phyloP scores from a whole-genome alignment of 1,140 invertebrate genomes.

The Danaus melanippus region DNA sequence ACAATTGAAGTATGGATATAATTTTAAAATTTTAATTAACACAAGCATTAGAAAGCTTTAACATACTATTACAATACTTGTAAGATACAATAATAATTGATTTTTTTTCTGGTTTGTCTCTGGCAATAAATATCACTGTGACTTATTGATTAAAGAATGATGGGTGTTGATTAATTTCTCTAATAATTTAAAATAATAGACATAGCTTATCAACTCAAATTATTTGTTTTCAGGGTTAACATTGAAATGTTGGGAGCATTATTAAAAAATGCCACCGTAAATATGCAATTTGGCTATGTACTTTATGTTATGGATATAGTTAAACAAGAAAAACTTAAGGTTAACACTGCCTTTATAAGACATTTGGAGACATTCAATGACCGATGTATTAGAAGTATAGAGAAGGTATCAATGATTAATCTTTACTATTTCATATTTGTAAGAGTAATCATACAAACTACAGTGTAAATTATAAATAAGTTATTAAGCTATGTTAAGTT shows the following conservation, averaged over 20 bases:
- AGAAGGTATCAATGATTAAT: constrained; percentile 25
- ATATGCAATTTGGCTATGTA: constrained; percentile 77
- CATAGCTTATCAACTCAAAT: constrained; percentile 4
- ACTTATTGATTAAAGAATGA: no score
- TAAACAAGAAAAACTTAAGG: constrained; percentile 73
- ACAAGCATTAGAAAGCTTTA: neutral
- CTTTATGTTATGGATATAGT: constrained; percentile 78
- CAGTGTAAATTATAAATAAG: no score
- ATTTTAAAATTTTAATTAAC: constrained; percentile 10
- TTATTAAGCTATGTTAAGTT: no score
- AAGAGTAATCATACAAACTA: no score
- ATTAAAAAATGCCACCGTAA: constrained; percentile 74
- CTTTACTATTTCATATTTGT: no score
- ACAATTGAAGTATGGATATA: constrained; percentile 72
- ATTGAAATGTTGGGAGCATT: constrained; percentile 80
- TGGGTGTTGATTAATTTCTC: neutral
- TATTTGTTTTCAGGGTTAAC: constrained; percentile 75
- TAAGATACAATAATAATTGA: no score
- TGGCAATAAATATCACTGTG: no score
- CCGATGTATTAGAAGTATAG: constrained; percentile 48
- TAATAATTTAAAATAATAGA: constrained; percentile 4
- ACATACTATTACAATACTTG: neutral
- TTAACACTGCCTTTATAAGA: constrained; percentile 73
- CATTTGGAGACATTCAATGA: constrained; percentile 72
- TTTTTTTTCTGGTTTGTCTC: no score